Evolutionary conservation across 1,140 invertebrate genomes (phyloP), one percentile per base, ranked within the genome.

Genomic region (Sycophila sp.): DNA sequence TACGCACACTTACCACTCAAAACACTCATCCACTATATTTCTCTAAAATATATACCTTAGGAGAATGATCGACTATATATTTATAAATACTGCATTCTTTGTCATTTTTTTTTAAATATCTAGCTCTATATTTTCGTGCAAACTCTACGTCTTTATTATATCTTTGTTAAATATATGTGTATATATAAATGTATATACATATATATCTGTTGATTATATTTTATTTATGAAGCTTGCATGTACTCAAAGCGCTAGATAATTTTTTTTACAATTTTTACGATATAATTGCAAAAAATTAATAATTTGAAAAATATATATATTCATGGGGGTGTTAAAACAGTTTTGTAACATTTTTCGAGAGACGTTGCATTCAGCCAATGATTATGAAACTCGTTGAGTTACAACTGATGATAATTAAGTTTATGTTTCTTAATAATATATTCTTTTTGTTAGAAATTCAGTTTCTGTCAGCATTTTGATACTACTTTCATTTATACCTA

Each of bases 191-290:
- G 24, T 63, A 19, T 47, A 32, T 17, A 28, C 45, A 36, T 22
- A 56, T 34, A 58, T 19, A 42, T 67, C 32, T 51, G 17, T 47
- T 59, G 49, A 15, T 26, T 11, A 26, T 42, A 40, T 28, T 53
- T 66, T 34, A 42, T 24, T 53, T 72, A 60, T 64, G 24, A 69
- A 59, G 53, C 45, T 71, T 71, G 69, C 69, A 71, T 71, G 69
- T 59, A 34, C 42, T 49, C 30, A 26, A 55, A 63, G 38, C 24
- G 28, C 28, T 69, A 34, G 22, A 42, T 5, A 64, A 0, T 30
- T 47, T 55, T 42, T 53, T 19, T 26, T 59, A 47, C 11, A 36
- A 58, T 7, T 36, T 4, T 34, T 30, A 15, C 58, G 40, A n/a
- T 55, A 55, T 65, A 8, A 13, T 28, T 15, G 10, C 7, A 30